phyloP scores from a whole-genome alignment of 2,797 vertebrate species.

The Rhincodon typus region DNA sequence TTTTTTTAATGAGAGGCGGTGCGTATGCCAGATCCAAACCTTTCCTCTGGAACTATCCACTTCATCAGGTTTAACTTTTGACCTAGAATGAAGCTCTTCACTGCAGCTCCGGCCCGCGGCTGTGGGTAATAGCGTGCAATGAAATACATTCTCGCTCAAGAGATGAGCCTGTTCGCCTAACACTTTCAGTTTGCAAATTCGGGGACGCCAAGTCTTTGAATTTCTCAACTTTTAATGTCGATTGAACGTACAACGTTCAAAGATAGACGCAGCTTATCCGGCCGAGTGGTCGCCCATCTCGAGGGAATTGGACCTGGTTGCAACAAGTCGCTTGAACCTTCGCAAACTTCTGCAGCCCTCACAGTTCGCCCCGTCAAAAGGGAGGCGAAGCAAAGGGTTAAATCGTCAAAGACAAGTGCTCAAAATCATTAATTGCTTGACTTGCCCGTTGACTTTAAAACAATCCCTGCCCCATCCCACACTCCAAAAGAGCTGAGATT shows the following conservation, averaged over 20 bases:
- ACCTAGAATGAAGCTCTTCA: background rate
- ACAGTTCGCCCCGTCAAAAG: background rate
- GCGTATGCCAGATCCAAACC: background rate
- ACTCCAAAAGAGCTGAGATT: background rate
- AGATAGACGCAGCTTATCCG: background rate
- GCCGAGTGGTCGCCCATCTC: too few relatives aligned
- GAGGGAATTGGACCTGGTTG: background rate
- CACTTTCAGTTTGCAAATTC: background rate
- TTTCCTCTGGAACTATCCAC: background rate
- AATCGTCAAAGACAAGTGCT: background rate
- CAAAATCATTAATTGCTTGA: background rate
- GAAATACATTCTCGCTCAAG: background rate
- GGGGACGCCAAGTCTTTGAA: too few relatives aligned
- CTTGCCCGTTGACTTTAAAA: background rate
- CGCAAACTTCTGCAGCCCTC: background rate
- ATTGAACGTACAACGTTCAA: too few relatives aligned
- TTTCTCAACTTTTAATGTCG: background rate
- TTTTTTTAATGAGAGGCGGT: background rate
- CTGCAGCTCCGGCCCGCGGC: background rate
- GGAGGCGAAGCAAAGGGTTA: too few relatives aligned
- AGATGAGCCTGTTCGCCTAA: background rate
- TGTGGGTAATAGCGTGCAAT: background rate
- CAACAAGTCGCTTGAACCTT: too few relatives aligned
- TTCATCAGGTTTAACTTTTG: background rate
- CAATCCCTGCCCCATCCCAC: background rate